Evolutionary conservation across 2,888 invertebrate species (phyloP), one percentile per base, ranked within the genome.

Genomic region (Glyphotaelius pellucidus): DNA sequence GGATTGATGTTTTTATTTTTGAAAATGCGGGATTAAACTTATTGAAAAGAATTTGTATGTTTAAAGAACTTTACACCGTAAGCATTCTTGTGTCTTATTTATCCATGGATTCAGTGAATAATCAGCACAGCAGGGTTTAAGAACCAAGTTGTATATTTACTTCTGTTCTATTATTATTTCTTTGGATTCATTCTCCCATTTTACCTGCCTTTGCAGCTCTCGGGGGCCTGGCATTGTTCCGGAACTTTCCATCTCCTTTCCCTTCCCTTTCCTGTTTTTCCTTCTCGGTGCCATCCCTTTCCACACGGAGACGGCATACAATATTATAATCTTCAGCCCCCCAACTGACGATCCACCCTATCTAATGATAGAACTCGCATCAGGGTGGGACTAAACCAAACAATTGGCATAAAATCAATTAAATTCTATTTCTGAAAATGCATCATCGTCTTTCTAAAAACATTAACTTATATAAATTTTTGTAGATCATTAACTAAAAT

Each of bases 171-270:
- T 83, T 90, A 32, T 90, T 83, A 35, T 83, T 83, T 83, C 35
- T 52, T 90, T 92, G 83, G n/a, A 92, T 92, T 83, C 88, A 90
- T 90, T 89, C 30, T 67, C 89, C 90, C 84, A 92, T 42, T 92
- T 91, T 89, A 91, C 89, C 91, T 91, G 67, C 91, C 91, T 91
- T 91, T 89, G 83, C 89, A 89, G 89, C 91, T 90, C 35, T 87
- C 80, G 80, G 81, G 81, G 80, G 79, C 38, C 80, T 52, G 79
- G 90, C 86, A 31, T 52, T 80, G 80, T 67, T 31, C 86, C 80
- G 90, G 81, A 79, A n/a, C 32, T 32, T 79, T 38, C 90, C 90
- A n/a, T 14, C 38, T 42, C 89, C 79, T n/a, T 31, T 79, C 88
- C 79, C 3, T 31, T 79, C 88, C 79, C 3, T 14, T 38, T 42